A percentile compares a stretch with the other conserved stretches of the same genome.
Evolutionary conservation across 2,113 vertebrate genomes (phyloP).

Genomic region (Falco punctatus): DNA sequence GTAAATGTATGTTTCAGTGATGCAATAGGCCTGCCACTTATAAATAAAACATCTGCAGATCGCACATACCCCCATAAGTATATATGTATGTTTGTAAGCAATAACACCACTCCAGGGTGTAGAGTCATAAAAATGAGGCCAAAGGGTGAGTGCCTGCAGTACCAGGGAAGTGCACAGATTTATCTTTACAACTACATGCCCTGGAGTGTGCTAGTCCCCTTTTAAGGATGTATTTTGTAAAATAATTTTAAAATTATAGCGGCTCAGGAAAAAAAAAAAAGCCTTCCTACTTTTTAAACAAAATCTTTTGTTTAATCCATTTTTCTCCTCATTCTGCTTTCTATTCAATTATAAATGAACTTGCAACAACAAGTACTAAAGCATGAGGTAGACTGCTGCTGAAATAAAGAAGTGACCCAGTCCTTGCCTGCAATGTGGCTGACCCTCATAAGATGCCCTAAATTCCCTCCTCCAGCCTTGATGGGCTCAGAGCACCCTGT

Average conservation of each 20-base stretch:
- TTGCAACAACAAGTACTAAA: neutral
- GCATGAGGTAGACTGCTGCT: neutral
- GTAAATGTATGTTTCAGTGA: constrained; percentile 58
- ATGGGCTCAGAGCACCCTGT: neutral
- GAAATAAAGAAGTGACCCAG: neutral
- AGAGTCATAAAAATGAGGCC: constrained; percentile 66
- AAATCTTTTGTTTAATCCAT: constrained; percentile 3
- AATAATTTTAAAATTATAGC: constrained; percentile 38
- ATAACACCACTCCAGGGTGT: constrained; percentile 69
- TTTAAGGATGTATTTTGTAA: constrained; percentile 18
- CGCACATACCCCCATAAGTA: constrained; percentile 21
- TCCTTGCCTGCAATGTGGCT: neutral
- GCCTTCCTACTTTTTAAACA: constrained; percentile 1
- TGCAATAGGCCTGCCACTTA: constrained; percentile 66
- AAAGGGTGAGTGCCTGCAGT: constrained; percentile 58
- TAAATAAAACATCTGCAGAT: constrained; percentile 75
- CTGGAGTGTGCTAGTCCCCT: constrained; percentile 35
- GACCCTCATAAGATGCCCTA: neutral
- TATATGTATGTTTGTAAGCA: constrained; percentile 31
- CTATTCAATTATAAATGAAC: constrained; percentile 12
- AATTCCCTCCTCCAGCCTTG: neutral
- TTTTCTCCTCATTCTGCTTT: neutral
- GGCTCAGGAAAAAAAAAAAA: neutral
- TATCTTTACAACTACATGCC: constrained; percentile 68
- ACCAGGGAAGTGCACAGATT: constrained; percentile 54